Base-by-base conservation (phyloP, 1,140 invertebrate genomes). In the Pygmarrhopalites habei region DNA sequence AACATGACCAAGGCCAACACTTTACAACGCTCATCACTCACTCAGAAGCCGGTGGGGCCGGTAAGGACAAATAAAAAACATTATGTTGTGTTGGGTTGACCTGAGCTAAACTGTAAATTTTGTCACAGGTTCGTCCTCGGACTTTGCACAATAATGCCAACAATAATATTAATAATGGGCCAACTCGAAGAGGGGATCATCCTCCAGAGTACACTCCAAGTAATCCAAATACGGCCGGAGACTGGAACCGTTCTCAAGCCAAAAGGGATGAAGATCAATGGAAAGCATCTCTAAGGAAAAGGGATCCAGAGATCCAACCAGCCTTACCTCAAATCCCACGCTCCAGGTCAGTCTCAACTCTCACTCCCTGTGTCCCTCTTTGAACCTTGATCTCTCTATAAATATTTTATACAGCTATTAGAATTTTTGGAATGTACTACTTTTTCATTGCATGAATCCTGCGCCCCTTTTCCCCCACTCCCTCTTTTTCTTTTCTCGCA, bases 251-350 rank as follows among this genome's bases (percentile, higher is more conserved):
- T 29, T 21, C 58, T 15, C 51, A 60, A 29, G 46, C 64, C 23
- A 60, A 66, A 43, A 47, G 41, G 26, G 46, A 56, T 25, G 69
- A 71, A 58, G 81, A 82, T 52, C 78, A 78, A 71, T 83, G 82
- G 81, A 80, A 79, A 12, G 79, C 79, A 0, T 83, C 83, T 21
- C 70, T 86, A 17, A 72, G 84, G 1, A 79, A 79, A 64, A 74
- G 83, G 44, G 82, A 86, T 75, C 82, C 83, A 1, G 82, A 85
- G 61, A 75, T 85, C 4, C 83, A 85, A 69, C 82, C 83, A 1
- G 80, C 81, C 7, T 72, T 86, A 53, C 84, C 84, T 15, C 29
- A 58, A 46, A 58, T 64, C 41, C 49, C 14, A 15, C 14, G 46
- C 2, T 62, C 60, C 12, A 52, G 41, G 49, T 62, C 21, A 25